Evolutionary conservation across 2,797 vertebrate species (phyloP).

Genomic region (Phrynocephalus forsythii): DNA sequence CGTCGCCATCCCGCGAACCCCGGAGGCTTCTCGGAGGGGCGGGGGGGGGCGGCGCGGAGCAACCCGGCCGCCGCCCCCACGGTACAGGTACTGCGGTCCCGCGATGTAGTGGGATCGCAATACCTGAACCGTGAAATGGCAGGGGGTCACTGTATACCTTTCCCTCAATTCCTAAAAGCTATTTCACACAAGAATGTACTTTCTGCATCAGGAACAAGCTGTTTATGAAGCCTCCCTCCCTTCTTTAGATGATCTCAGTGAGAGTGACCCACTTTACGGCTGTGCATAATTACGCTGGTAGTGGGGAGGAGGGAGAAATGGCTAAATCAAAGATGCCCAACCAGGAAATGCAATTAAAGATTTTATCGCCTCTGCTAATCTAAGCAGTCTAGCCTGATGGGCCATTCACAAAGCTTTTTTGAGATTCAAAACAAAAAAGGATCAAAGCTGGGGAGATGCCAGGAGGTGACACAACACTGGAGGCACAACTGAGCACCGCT

Average conservation of each 20-base stretch:
- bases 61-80: too few species aligned
- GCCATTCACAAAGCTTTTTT: conserved; percentile 1
- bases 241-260: background rate
- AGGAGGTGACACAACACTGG: background rate
- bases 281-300: background rate
- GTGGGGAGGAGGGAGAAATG: background rate
- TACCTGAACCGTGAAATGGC: too few species aligned
- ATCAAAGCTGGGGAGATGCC: conserved; percentile 1
- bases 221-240: background rate
- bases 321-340: background rate
- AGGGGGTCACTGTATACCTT: too few species aligned
- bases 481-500: background rate
- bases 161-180: background rate
- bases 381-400: background rate
- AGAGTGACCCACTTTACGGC: background rate
- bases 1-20: too few species aligned
- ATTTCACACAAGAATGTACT: background rate
- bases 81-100: too few species aligned
- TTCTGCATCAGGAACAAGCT: too few species aligned
- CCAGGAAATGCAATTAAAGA: background rate
- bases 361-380: conserved; percentile 21
- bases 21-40: too few species aligned
- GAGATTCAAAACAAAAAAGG: background rate
- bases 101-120: too few species aligned
- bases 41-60: too few species aligned